Base-by-base conservation (phyloP, 2,888 invertebrate genomes). In the Tetragonula carbonaria region DNA sequence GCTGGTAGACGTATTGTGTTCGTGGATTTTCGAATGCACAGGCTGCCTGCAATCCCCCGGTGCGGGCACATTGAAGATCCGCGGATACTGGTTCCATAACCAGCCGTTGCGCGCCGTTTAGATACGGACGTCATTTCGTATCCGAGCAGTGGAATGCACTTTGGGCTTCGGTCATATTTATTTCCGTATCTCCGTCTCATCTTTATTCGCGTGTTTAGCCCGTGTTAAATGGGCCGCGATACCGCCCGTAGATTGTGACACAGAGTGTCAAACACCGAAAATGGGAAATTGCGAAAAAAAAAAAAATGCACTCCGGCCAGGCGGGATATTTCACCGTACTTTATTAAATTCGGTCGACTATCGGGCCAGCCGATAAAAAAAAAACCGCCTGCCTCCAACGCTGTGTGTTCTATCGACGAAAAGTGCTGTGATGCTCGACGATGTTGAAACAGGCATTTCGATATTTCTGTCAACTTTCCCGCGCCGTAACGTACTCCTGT, bases 41-140 rank as follows among this genome's bases (percentile, higher is more conserved):
- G 74, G 76, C 74, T 67, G 71, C 78, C 74, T 67, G 71, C 78
- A 57, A 33, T 33, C 33, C 68, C 82, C 71, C 65, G 38, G 84
- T 80, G 79, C 87, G 87, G 80, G 79, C 71, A 80, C 81, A 89
- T 88, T 80, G 87, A 87, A 89, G 88, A 87, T 82, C 45, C 87
- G 78, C 55, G 88, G 78, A 88, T 88, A 89, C 86, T 81, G 90
- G 86, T 87, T 81, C 85, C 81, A 80, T 80, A 79, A 82, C 82
- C 38, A 78, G 74, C 82, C 73, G 38, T 38, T 57, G 75, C 74
- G 75, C 83, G 28, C 28, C 83, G 85, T 89, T 89, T 90, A 90
- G 89, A 89, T 89, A 89, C 84, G 86, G 67, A 80, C 74, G 80
- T 90, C 86, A 90, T 88, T 88, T 86, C 81, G 85, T 83, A 78